These are phyloP conservation scores for Cacoxenus indagator DNA, from an alignment of 2,888 invertebrate genomes.

Conservation along the genomic window DNA sequence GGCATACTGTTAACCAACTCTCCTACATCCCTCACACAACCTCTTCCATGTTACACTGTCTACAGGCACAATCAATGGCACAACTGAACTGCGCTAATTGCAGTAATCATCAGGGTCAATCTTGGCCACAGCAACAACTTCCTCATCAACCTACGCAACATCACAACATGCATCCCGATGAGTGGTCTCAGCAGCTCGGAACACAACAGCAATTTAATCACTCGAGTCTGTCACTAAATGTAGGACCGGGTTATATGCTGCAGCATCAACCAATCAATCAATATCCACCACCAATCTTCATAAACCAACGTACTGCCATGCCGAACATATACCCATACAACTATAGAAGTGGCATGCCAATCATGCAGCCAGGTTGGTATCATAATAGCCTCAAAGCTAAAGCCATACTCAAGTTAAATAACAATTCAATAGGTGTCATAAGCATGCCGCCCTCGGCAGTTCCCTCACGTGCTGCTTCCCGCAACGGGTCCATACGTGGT, in stretches of 20 bases:
- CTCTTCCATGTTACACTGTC: not conserved
- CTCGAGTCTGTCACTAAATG: slow-evolving; percentile 74
- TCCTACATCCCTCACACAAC: slow-evolving; percentile 1
- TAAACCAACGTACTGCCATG: slow-evolving; percentile 66
- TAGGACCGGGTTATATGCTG: slow-evolving; percentile 69
- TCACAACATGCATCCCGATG: slow-evolving; percentile 45
- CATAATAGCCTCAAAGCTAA: not conserved
- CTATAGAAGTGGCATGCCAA: slow-evolving; percentile 68
- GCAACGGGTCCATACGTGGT: slow-evolving; percentile 75
- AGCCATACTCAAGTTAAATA: not conserved
- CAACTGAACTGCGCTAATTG: slow-evolving; percentile 77
- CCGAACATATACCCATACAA: slow-evolving; percentile 67
- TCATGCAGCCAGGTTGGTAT: slow-evolving; percentile 70
- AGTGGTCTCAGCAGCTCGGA: slow-evolving; percentile 62
- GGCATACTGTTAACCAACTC: not conserved
- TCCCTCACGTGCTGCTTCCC: slow-evolving; percentile 73
- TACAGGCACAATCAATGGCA: slow-evolving; percentile 80
- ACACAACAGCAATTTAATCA: slow-evolving; percentile 69
- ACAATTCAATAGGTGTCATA: slow-evolving; percentile 51
- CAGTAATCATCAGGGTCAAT: slow-evolving; percentile 58
- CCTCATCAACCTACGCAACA: slow-evolving; percentile 22
- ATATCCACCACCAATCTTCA: slow-evolving; percentile 71
- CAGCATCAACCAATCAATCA: slow-evolving; percentile 61
- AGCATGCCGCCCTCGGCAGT: slow-evolving; percentile 64
- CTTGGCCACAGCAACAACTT: slow-evolving; percentile 45